Evolutionary conservation across 2,113 vertebrate genomes (phyloP).

Genomic region (Brevimyrus niger): DNA sequence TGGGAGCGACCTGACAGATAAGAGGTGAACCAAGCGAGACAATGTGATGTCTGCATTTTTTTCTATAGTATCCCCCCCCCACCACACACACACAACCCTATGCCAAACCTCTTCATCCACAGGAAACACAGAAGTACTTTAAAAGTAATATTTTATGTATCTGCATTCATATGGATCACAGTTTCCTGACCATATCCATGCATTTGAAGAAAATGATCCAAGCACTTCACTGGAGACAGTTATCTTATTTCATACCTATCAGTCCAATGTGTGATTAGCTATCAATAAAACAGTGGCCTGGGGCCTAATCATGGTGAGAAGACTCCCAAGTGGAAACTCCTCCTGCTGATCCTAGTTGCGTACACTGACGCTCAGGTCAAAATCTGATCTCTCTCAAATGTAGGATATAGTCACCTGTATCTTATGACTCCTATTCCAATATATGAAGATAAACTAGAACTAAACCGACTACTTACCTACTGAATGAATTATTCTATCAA

Average conservation of each 20-base stretch:
- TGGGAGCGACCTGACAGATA: too few species aligned
- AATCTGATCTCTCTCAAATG: neutral
- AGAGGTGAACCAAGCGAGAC: too few species aligned
- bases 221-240: neutral
- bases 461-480: neutral
- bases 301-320: neutral
- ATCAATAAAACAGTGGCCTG: neutral
- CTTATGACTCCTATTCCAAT: too few species aligned
- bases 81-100: neutral
- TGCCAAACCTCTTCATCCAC: neutral
- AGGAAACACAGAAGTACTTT: neutral
- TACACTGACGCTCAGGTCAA: neutral
- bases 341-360: neutral
- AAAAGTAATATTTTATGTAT: neutral
- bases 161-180: neutral
- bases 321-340: neutral
- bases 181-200: neutral
- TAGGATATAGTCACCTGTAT: too few species aligned
- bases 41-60: neutral
- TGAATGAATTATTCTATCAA: neutral
- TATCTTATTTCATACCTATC: neutral
- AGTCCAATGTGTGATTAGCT: neutral
- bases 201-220: neutral
- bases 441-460: too few species aligned
- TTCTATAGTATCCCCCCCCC: neutral